These are phyloP conservation scores for Glaucidium brasilianum DNA, from an alignment of 2,113 vertebrate species.

Conservation along the genomic window DNA sequence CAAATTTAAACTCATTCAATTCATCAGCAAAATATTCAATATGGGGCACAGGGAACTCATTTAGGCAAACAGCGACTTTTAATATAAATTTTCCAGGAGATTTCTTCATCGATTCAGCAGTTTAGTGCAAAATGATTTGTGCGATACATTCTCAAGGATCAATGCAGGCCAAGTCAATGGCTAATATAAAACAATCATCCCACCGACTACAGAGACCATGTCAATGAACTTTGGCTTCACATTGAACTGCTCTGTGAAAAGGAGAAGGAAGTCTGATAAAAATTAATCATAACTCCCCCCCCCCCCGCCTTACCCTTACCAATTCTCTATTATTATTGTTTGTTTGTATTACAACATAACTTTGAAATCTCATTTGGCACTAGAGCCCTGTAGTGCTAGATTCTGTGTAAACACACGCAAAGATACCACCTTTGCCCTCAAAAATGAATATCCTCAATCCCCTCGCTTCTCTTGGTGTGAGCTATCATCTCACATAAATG, in stretches of 20 bases:
- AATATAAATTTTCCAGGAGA: conserved; percentile 99
- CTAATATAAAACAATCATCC: conserved; percentile 86
- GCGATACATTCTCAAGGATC: conserved; percentile 96
- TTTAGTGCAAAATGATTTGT: conserved; percentile 99
- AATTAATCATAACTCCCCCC: conserved; percentile 49
- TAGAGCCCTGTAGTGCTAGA: background rate
- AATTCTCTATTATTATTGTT: background rate
- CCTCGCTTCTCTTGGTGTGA: background rate
- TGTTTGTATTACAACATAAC: background rate
- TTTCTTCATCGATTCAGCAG: conserved; percentile 97
- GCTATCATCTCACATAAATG: background rate
- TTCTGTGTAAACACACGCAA: rapidly evolving
- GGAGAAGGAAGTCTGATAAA: background rate
- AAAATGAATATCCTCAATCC: background rate
- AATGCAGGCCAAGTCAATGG: conserved; percentile 89
- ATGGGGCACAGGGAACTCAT: conserved; percentile 87
- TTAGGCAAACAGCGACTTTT: conserved; percentile 90
- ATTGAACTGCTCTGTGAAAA: conserved; percentile 68
- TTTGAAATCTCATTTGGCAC: background rate
- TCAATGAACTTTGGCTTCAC: conserved; percentile 83
- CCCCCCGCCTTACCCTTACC: background rate
- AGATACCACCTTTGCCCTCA: background rate
- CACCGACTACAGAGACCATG: conserved; percentile 72
- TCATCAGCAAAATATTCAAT: conserved; percentile 99
- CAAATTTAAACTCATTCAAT: conserved; percentile 98